Evolutionary conservation across 2,888 invertebrate species (phyloP).

Genomic region (Papilio demoleus): DNA sequence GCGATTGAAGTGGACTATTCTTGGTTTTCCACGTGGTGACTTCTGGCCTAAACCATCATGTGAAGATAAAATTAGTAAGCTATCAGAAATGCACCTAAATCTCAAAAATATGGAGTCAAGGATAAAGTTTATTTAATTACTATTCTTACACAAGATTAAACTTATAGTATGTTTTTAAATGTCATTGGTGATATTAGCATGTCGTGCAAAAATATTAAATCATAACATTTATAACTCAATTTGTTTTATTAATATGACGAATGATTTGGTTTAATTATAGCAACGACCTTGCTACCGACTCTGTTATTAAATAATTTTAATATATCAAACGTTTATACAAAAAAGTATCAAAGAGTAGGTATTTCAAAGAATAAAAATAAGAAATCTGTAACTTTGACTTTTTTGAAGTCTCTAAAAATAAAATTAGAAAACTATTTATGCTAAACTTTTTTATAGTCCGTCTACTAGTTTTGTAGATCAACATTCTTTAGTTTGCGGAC

Average conservation of each 20-base stretch:
- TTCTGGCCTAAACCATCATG: too few relatives aligned
- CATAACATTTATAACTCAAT: slow-evolving; percentile 45
- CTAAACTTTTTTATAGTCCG: slow-evolving; percentile 35
- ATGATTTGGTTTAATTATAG: slow-evolving; percentile 34
- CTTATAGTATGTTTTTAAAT: slow-evolving; percentile 17
- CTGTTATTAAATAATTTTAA: slow-evolving; percentile 6
- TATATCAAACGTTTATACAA: slow-evolving; percentile 4
- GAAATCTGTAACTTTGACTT: neutral
- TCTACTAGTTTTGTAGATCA: slow-evolving; percentile 31
- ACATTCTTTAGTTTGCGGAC: slow-evolving; percentile 31
- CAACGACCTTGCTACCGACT: slow-evolving; percentile 36
- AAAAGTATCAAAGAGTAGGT: neutral
- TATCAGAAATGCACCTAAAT: neutral
- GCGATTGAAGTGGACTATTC: too few relatives aligned
- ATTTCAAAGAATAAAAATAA: slow-evolving; percentile 25
- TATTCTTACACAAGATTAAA: neutral
- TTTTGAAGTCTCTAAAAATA: slow-evolving; percentile 9
- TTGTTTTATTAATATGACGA: slow-evolving; percentile 27
- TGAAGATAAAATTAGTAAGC: neutral
- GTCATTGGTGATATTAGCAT: slow-evolving; percentile 27
- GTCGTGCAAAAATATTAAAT: slow-evolving; percentile 25
- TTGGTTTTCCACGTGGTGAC: too few relatives aligned
- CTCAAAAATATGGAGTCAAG: neutral
- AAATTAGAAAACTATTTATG: slow-evolving; percentile 27
- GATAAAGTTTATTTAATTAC: neutral